These are phyloP conservation scores for Callopanchax toddi DNA, from an alignment of 2,113 vertebrate species.

Conservation along the genomic window DNA sequence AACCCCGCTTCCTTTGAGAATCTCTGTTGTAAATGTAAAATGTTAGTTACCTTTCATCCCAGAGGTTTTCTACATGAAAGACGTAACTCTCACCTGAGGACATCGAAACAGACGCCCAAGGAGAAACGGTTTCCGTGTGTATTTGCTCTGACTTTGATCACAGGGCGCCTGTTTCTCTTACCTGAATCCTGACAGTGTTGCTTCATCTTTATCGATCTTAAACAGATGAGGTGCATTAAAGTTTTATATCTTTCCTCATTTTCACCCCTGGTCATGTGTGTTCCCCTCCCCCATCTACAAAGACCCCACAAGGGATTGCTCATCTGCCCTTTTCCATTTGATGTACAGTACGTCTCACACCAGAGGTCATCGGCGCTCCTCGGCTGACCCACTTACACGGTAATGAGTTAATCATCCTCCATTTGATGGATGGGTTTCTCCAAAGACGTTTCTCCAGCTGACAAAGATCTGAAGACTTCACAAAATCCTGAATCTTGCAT, in stretches of 20 bases:
- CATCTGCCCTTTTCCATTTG: background rate
- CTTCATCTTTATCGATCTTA: background rate
- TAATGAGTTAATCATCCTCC: slow-evolving; percentile 26
- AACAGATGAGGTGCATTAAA: background rate
- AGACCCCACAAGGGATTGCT: background rate
- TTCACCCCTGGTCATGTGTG: background rate
- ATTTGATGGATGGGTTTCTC: slow-evolving; percentile 3
- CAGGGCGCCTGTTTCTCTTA: slow-evolving; percentile 1
- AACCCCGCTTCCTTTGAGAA: background rate
- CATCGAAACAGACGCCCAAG: background rate
- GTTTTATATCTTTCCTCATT: background rate
- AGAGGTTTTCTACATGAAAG: slow-evolving; percentile 2
- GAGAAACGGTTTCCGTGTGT: slow-evolving; percentile 1
- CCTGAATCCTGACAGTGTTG: background rate
- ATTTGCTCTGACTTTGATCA: slow-evolving; percentile 22
- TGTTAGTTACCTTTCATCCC: background rate
- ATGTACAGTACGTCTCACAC: background rate
- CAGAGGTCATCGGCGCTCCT: slow-evolving; percentile 36
- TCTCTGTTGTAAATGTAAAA: slow-evolving; percentile 4
- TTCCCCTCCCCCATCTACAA: background rate
- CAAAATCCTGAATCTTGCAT: slow-evolving; percentile 10
- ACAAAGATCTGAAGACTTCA: slow-evolving; percentile 34
- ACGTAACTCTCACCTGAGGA: background rate
- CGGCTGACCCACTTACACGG: slow-evolving; percentile 48
- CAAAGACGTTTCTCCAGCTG: slow-evolving; percentile 27